Conservation (phyloP, 1,140 invertebrate genomes). For the Bombus superbus region DNA sequence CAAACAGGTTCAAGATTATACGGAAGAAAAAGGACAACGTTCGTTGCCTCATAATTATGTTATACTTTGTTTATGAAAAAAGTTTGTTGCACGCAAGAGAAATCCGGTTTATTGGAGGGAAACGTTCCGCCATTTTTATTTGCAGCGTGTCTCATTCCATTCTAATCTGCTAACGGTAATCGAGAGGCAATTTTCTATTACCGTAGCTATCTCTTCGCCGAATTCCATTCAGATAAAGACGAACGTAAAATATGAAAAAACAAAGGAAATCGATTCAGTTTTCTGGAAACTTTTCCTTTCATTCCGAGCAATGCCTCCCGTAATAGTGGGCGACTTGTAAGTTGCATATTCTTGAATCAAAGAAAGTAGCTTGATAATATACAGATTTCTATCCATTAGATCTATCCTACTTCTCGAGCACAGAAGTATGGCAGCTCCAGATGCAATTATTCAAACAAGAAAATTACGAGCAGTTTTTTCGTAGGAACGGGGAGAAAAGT, state of each 20-base stretch:
- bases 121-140: not conserved
- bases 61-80: not conserved
- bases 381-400: not conserved
- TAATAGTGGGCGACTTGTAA: no score
- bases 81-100: not conserved
- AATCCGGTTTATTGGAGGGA: not conserved
- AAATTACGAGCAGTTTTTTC: not conserved
- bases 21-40: not conserved
- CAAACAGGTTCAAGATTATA: not conserved
- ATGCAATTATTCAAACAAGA: not conserved
- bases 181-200: not conserved
- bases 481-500: no score
- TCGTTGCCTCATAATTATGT: not conserved
- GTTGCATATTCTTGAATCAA: not conserved
- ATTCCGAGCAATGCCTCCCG: no score
- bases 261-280: not conserved
- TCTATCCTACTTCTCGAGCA: not conserved
- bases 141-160: not conserved
- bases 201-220: not conserved
- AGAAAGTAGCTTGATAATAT: not conserved
- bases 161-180: slow-evolving; percentile 37
- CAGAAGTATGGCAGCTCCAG: not conserved
- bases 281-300: not conserved
- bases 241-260: not conserved
- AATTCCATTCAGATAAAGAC: not conserved